Percentiles rank a stretch among this genome's conserved stretches.
These are phyloP conservation scores for Mimumesa dahlbomi DNA, from an alignment of 2,888 invertebrate species.

Conservation along the genomic window DNA sequence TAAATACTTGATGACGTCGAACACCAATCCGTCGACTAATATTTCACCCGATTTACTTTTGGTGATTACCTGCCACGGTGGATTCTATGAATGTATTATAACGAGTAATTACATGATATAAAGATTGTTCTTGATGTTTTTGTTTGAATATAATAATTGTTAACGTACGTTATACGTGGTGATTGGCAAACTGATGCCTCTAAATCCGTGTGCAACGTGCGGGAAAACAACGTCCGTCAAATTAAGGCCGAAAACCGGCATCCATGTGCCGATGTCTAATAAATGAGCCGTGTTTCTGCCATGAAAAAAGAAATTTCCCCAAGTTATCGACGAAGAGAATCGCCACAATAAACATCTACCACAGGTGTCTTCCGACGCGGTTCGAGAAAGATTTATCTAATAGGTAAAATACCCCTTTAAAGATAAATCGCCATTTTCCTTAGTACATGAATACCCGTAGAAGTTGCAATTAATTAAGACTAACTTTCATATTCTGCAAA, in stretches of 20 bases:
- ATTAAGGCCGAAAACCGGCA: constrained; percentile 85
- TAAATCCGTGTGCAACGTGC: constrained; percentile 89
- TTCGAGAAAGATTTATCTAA: constrained; percentile 45
- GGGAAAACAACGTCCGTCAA: constrained; percentile 89
- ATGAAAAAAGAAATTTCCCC: constrained; percentile 82
- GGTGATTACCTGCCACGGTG: constrained; percentile 91
- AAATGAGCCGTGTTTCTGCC: constrained; percentile 74
- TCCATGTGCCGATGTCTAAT: constrained; percentile 87
- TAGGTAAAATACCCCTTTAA: not conserved
- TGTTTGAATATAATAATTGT: not conserved
- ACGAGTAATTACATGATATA: too few relatives aligned
- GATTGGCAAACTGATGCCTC: constrained; percentile 87
- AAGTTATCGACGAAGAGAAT: constrained; percentile 82
- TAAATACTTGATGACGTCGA: constrained; percentile 90
- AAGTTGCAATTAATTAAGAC: not conserved
- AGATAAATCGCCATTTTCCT: not conserved
- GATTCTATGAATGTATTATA: constrained; percentile 85
- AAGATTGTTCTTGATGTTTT: not conserved
- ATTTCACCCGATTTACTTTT: constrained; percentile 83
- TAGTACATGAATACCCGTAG: not conserved
- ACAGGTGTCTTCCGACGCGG: constrained; percentile 45
- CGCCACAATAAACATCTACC: constrained; percentile 80
- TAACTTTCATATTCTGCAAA: constrained; percentile 85
- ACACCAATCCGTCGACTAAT: constrained; percentile 87
- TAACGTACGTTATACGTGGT: constrained; percentile 88